Evolutionary conservation across 2,113 vertebrate species (phyloP).

Genomic region (Oreotrochilus melanogaster): DNA sequence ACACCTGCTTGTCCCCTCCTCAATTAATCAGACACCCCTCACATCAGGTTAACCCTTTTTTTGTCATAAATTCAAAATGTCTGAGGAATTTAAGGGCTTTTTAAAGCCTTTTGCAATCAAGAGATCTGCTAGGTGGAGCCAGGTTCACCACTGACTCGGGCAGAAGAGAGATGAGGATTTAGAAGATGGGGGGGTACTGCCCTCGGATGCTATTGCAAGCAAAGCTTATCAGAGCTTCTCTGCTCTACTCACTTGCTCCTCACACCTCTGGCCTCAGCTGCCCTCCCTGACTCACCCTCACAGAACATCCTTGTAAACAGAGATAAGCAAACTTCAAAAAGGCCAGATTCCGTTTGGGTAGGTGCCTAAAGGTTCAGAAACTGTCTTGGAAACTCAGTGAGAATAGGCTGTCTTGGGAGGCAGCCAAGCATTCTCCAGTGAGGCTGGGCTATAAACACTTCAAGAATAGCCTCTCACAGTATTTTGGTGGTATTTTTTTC

Average conservation of each 20-base stretch:
- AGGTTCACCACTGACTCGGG: accelerated
- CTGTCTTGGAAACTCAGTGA: conserved; percentile 33
- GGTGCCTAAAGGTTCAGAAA: conserved; percentile 56
- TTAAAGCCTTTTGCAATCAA: background rate
- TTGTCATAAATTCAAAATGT: background rate
- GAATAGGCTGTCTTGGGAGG: conserved; percentile 41
- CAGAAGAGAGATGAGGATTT: background rate
- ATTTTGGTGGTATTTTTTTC: conserved; percentile 62
- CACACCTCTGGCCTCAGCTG: background rate
- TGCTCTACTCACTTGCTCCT: background rate
- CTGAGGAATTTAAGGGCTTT: background rate
- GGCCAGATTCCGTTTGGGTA: conserved; percentile 51
- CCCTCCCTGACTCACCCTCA: background rate
- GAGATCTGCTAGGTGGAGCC: background rate
- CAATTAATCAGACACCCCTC: background rate
- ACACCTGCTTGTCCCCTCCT: accelerated
- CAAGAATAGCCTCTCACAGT: conserved; percentile 54
- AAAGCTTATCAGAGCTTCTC: background rate
- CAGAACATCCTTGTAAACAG: conserved; percentile 22
- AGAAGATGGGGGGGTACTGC: accelerated
- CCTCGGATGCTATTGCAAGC: accelerated
- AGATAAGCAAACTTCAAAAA: conserved; percentile 67
- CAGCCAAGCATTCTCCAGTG: conserved; percentile 38
- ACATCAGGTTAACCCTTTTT: background rate
- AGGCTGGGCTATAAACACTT: conserved; percentile 68